Evolutionary conservation across 1,140 invertebrate genomes (phyloP).

Genomic region (Brachionus sp.): DNA sequence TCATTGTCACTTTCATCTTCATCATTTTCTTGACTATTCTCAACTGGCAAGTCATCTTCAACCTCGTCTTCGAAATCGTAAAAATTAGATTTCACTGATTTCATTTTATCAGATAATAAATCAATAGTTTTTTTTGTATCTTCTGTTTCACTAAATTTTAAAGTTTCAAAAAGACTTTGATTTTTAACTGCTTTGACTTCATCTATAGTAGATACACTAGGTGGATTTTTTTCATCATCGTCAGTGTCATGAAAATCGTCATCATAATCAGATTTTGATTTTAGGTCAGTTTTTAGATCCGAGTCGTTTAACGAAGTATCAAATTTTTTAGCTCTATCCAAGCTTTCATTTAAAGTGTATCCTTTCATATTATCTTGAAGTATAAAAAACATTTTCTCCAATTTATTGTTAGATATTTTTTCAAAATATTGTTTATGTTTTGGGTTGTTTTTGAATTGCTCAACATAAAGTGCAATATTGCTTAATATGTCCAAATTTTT

Average conservation of each 20-base stretch:
- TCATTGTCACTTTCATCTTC: slow-evolving; percentile 3
- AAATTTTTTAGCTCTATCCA: slow-evolving; percentile 26
- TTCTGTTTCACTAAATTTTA: not conserved
- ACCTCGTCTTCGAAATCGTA: slow-evolving; percentile 45
- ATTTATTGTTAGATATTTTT: slow-evolving; percentile 18
- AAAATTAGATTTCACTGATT: slow-evolving; percentile 25
- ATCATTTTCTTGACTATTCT: not conserved
- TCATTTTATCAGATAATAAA: not conserved
- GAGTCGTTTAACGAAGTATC: not conserved
- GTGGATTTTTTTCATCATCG: slow-evolving; percentile 42
- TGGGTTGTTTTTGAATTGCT: not conserved
- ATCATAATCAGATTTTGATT: slow-evolving; percentile 29
- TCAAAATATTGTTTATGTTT: slow-evolving; percentile 39
- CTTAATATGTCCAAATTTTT: slow-evolving; percentile 37
- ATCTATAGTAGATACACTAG: slow-evolving; percentile 33
- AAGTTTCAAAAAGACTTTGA: not conserved
- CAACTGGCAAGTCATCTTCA: not conserved
- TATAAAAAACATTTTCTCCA: slow-evolving; percentile 41
- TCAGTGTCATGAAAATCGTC: slow-evolving; percentile 46
- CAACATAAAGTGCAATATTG: not conserved
- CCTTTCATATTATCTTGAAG: slow-evolving; percentile 41
- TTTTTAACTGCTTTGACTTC: slow-evolving; percentile 11
- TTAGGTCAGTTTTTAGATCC: not conserved
- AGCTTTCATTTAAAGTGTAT: slow-evolving; percentile 32
- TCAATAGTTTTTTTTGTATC: not conserved